These are phyloP conservation scores for Pygoscelis antarcticus DNA, from an alignment of 2,113 vertebrate species.

Conservation along the genomic window DNA sequence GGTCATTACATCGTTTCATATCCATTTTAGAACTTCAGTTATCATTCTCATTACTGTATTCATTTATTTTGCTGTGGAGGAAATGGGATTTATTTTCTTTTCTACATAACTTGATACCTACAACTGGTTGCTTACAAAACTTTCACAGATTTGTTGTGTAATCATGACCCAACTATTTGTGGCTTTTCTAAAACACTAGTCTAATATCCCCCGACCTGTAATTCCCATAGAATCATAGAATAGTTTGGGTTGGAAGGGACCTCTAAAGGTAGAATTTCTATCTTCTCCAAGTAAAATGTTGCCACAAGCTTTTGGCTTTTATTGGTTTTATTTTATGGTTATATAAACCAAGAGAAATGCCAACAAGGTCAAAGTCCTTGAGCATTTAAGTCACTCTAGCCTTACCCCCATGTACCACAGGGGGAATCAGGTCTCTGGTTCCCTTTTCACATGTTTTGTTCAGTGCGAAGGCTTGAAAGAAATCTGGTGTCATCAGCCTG, in stretches of 20 bases:
- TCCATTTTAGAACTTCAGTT: conserved; percentile 45
- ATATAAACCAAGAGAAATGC: neutral
- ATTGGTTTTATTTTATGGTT: neutral
- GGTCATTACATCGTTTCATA: conserved; percentile 19
- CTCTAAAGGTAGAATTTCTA: neutral
- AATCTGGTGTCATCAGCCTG: neutral
- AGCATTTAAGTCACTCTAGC: neutral
- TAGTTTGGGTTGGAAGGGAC: too few relatives aligned
- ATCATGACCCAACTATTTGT: conserved; percentile 13
- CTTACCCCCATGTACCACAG: neutral
- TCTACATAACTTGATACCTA: conserved; percentile 5
- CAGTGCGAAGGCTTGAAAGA: neutral
- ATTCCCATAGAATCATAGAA: neutral
- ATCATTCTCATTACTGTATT: conserved; percentile 40
- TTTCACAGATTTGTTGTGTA: conserved; percentile 3
- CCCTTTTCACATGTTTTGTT: neutral
- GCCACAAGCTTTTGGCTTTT: neutral
- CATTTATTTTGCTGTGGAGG: neutral
- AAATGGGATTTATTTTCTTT: conserved; percentile 29
- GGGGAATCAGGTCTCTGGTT: neutral
- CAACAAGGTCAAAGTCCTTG: neutral
- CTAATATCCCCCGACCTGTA: neutral
- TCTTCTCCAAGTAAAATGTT: conserved; percentile 12
- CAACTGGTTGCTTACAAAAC: conserved; percentile 32
- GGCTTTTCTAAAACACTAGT: conserved; percentile 3